Conservation (phyloP, 2,888 invertebrate genomes). For the Drosophila robusta region DNA sequence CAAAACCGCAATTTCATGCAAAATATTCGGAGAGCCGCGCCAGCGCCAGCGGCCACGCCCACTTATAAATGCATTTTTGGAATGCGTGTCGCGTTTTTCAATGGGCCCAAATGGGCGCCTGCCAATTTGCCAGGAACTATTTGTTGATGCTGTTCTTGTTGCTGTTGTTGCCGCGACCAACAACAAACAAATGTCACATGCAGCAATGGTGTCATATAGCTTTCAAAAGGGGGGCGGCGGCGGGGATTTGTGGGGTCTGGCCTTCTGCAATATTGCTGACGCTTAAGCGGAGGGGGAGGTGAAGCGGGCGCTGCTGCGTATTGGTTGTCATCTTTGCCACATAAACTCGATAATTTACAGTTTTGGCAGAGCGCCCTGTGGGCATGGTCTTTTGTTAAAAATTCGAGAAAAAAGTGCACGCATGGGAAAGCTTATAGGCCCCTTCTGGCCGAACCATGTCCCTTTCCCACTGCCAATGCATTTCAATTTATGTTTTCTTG, state of each 20-base stretch:
- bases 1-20: slow-evolving; percentile 71
- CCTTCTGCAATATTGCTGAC: slow-evolving; percentile 46
- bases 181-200: slow-evolving; percentile 65
- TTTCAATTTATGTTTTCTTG: slow-evolving; percentile 36
- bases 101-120: slow-evolving; percentile 42
- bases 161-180: slow-evolving; percentile 18
- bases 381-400: slow-evolving; percentile 23
- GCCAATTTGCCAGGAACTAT: slow-evolving; percentile 69
- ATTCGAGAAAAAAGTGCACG: slow-evolving; percentile 8
- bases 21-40: slow-evolving; percentile 47
- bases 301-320: slow-evolving; percentile 9
- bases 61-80: slow-evolving; percentile 71
- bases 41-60: slow-evolving; percentile 5
- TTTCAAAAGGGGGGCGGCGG: neutral
- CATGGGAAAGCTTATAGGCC: slow-evolving; percentile 6
- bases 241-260: slow-evolving; percentile 27
- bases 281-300: too few relatives aligned
- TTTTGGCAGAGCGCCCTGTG: slow-evolving; percentile 28
- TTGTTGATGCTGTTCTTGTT: slow-evolving; percentile 20
- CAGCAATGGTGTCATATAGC: slow-evolving; percentile 46
- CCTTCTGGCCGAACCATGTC: too few relatives aligned
- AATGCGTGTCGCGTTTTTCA: slow-evolving; percentile 77
- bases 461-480: slow-evolving; percentile 16
- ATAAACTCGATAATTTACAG: slow-evolving; percentile 71
- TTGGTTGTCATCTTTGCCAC: slow-evolving; percentile 62